Evolutionary conservation across 2,888 invertebrate genomes (phyloP).

Genomic region (Myathropa florea): DNA sequence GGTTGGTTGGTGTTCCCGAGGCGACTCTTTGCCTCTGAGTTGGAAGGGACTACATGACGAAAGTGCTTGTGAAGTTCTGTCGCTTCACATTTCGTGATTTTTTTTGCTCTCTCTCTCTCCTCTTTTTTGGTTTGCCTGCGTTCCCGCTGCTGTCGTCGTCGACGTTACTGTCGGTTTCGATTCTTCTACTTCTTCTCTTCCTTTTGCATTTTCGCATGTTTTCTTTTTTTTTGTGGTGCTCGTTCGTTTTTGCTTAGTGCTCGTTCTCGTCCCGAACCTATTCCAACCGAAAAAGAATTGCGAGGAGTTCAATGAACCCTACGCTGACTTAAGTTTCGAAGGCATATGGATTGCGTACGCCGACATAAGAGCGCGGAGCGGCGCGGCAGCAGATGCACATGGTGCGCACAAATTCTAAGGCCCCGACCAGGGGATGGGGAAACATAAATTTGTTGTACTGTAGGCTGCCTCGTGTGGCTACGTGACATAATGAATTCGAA

Average conservation of each 20-base stretch:
- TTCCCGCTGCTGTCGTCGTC: constrained; percentile 26
- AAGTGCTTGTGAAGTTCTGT: constrained; percentile 53
- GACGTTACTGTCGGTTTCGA: constrained; percentile 57
- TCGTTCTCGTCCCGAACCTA: constrained; percentile 71
- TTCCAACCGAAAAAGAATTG: constrained; percentile 74
- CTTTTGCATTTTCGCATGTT: constrained; percentile 1
- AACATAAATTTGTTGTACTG: constrained; percentile 55
- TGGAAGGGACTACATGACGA: constrained; percentile 25
- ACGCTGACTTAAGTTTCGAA: constrained; percentile 68
- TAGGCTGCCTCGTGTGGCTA: constrained; percentile 54
- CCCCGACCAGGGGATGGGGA: constrained; percentile 23
- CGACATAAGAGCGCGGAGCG: neutral
- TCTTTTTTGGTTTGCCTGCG: constrained; percentile 1
- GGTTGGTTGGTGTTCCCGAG: constrained; percentile 38
- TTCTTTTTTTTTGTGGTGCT: constrained; percentile 31
- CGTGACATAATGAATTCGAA: constrained; percentile 64
- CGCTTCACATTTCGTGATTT: constrained; percentile 3
- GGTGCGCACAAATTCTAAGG: constrained; percentile 42
- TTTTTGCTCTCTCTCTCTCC: neutral
- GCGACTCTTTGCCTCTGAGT: constrained; percentile 24
- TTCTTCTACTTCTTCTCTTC: constrained; percentile 30
- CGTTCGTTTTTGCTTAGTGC: constrained; percentile 16
- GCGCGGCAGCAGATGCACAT: constrained; percentile 14
- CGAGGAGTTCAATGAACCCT: constrained; percentile 73
- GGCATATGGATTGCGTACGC: constrained; percentile 66